Evolutionary conservation across 2,797 vertebrate genomes (phyloP).

Genomic region (Pangasius djambal): DNA sequence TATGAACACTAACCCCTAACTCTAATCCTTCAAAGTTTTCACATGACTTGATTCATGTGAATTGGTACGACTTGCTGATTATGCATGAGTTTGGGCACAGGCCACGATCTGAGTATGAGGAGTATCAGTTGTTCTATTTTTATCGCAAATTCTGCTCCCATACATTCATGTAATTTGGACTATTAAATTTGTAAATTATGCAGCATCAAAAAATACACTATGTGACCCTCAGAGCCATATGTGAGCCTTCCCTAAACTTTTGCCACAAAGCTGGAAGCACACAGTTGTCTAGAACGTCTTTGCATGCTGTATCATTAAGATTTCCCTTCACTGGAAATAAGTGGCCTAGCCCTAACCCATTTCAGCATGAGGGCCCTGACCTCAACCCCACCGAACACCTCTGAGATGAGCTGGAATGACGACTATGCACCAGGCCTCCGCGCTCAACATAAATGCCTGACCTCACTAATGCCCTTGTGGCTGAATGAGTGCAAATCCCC

Average conservation of each 20-base stretch:
- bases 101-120: too few species aligned
- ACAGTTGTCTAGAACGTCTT: not conserved
- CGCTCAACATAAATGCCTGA: not conserved
- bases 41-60: too few species aligned
- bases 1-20: not conserved
- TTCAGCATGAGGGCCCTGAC: not conserved
- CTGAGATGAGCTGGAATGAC: not conserved
- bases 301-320: too few species aligned
- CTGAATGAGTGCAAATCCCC: not conserved
- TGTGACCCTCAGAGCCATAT: not conserved
- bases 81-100: not conserved
- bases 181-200: not conserved
- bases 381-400: not conserved
- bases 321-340: not conserved
- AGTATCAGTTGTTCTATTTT: not conserved
- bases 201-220: not conserved
- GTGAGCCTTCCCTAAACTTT: not conserved
- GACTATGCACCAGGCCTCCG: not conserved
- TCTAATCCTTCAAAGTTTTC: not conserved
- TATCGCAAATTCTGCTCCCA: not conserved
- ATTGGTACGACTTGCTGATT: not conserved
- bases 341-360: not conserved
- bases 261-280: not conserved
- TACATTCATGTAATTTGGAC: not conserved
- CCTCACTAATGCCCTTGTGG: not conserved